These are phyloP conservation scores for Gallinago paraguaiae DNA, from an alignment of 2,113 vertebrate species.

Conservation along the genomic window DNA sequence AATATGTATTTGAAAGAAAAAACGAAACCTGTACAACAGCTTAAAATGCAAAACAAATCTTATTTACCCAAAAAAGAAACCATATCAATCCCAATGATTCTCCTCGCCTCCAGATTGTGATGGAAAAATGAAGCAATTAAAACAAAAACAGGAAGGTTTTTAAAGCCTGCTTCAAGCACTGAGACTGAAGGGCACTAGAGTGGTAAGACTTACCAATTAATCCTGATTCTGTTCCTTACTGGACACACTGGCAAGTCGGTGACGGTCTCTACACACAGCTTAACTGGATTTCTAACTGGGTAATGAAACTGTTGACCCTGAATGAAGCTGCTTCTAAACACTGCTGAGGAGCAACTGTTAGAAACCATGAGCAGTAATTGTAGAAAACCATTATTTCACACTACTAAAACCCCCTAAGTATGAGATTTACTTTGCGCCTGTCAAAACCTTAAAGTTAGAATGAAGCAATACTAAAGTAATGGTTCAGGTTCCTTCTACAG, in stretches of 20 bases:
- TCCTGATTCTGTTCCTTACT: not conserved
- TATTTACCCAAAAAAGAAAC: conserved; percentile 40
- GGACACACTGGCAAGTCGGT: not conserved
- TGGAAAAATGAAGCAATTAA: conserved; percentile 13
- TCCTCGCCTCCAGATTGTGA: not conserved
- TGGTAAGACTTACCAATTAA: not conserved
- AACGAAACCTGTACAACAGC: not conserved
- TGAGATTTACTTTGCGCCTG: not conserved
- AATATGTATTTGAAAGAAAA: conserved; percentile 33
- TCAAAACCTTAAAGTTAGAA: not conserved
- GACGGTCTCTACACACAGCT: not conserved
- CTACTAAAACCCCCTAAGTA: not conserved
- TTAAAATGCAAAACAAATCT: conserved; percentile 51
- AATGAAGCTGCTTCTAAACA: not conserved
- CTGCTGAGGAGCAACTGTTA: not conserved
- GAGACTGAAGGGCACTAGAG: not conserved
- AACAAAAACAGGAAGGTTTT: not conserved
- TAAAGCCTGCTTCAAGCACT: not conserved
- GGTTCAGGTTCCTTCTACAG: not conserved
- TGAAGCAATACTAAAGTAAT: not conserved
- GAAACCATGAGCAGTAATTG: not conserved
- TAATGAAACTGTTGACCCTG: not conserved
- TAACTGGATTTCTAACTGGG: not conserved
- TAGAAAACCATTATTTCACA: not conserved
- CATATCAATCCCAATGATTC: not conserved